Base-by-base conservation (phyloP, 2,113 vertebrate species). In the Myotis lucifugus region DNA sequence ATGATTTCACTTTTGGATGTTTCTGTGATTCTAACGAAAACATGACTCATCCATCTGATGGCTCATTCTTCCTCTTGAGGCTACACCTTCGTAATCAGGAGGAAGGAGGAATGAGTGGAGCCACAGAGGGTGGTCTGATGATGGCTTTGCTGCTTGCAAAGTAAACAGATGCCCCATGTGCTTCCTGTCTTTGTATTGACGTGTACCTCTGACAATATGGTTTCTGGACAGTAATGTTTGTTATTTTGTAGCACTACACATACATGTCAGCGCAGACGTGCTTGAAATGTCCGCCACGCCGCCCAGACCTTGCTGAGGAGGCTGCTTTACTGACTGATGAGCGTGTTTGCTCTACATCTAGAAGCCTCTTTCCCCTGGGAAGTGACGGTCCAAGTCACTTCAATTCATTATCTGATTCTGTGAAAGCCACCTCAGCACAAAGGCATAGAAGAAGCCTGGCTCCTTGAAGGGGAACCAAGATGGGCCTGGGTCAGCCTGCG, bases 1-100 rank as follows among this genome's bases (percentile, higher is more conserved):
- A 95, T 93, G 69, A 98, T 82, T 96, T 96, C 87, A 97, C 95
- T 96, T 96, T 93, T 88, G n/a, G 98, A 90, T 93, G 72, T 97
- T 98, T 89, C 96, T 85, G 82, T 83, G 77, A 69, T 96, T 97
- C 40, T 96, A 95, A 98, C 85, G 59, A 86, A 78, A 70, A 87
- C 66, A 46, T 92, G 90, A 93, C 72, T 97, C 87, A 96, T 25
- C 66, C 73, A n/a, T 77, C 87, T 93, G 92, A 90, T 76, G 72
- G 95, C 17, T 95, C 96, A 34, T 77, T 94, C 74, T 95, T 94
- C 85, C 96, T 87, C 84, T 84, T 40, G 66, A 85, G 76, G 84
- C 34, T 23, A 82, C 92, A 37, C 42, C n/a, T 90, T 92, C 81
- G 32, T 72, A 77, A 87, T 88, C 48, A 56, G 81, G 40, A 91